phyloP scores from a whole-genome alignment of 2,797 vertebrate genomes.

The Brotula barbata region DNA sequence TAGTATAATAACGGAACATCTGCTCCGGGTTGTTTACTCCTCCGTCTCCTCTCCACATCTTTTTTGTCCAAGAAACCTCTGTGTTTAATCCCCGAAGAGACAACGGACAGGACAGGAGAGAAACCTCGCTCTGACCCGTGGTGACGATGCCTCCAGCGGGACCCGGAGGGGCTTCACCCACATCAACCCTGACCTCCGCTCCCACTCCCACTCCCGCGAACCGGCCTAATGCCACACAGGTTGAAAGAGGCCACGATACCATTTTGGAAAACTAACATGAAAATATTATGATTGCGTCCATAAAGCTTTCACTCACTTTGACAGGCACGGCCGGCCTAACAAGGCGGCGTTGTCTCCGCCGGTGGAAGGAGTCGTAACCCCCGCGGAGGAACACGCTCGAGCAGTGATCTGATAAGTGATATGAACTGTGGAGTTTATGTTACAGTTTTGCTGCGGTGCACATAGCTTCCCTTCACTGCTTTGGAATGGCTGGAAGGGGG shows the following conservation, averaged over 20 bases:
- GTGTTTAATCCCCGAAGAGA: slow-evolving; percentile 50
- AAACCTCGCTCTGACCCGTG: slow-evolving; percentile 56
- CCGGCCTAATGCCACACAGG: slow-evolving; percentile 69
- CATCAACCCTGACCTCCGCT: slow-evolving; percentile 41
- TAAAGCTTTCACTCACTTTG: slow-evolving; percentile 68
- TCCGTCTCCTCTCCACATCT: too few species aligned
- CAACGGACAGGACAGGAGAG: slow-evolving; percentile 13
- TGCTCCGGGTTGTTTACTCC: too few species aligned
- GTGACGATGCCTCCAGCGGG: slow-evolving; percentile 54
- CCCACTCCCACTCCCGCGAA: slow-evolving; percentile 52
- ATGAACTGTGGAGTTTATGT: slow-evolving; percentile 66
- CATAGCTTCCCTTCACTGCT: slow-evolving; percentile 29
- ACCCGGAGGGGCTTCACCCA: slow-evolving; percentile 45
- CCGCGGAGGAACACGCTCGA: slow-evolving; percentile 44
- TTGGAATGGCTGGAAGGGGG: slow-evolving; percentile 10
- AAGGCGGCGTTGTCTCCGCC: slow-evolving; percentile 57
- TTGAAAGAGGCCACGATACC: slow-evolving; percentile 46
- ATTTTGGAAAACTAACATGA: slow-evolving; percentile 39
- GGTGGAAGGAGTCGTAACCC: slow-evolving; percentile 35
- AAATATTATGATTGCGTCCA: slow-evolving; percentile 64
- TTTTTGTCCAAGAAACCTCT: slow-evolving; percentile 12
- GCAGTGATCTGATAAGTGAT: slow-evolving; percentile 71
- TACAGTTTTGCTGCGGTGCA: slow-evolving; percentile 25
- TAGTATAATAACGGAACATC: too few species aligned
- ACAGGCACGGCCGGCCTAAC: slow-evolving; percentile 44